Evolutionary conservation across 2,113 vertebrate species (phyloP), one percentile per base, ranked within the genome.

Genomic region (Genyomyrus donnyi): DNA sequence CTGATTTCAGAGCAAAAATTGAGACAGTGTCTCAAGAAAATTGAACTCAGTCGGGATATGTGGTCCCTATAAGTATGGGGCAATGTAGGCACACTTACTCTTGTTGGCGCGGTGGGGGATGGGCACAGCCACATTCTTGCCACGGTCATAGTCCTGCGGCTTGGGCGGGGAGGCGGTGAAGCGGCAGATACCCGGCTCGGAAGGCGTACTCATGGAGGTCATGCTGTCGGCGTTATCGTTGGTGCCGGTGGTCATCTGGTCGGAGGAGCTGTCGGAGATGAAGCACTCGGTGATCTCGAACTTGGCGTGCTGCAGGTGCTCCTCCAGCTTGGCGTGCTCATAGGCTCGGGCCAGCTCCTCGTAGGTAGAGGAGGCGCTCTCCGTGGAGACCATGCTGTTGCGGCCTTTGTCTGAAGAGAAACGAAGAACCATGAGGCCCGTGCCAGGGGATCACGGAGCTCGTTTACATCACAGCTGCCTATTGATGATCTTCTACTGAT

Each of bases 331-430:
- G 83, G 98, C 98, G 0, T 99, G 98, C 92, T 99, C 98, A 0
- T 99, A 99, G 74, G 98, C 98, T 0, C 98, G 96, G 0, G 98
- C 98, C 95, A 99, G 93, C 95, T 99, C 98, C 94, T 99, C 98
- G 0, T 99, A 99, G 90, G 98, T 99, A 21, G 98, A 99, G 0
- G 98, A 98, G 89, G 98, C 98, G 0, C 98, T 99, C 95, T 99
- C 98, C 0, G 97, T 99, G 0, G 98, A 99, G 92, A 99, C 98
- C 98, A 99, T 99, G 95, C 98, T 99, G 96, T 99, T 99, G 21
- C 98, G 96, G 0, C 98, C 98, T 94, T 99, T 99, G 94, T 99
- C 98, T 94, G 49, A 17, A 50, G 88, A 83, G 49, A 90, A 88
- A 0, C 49, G 0, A 0, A n/a, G 56, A 42, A 17, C 5, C 56